phyloP scores from a whole-genome alignment of 2,797 vertebrate species.

The Bradypodion pumilum region DNA sequence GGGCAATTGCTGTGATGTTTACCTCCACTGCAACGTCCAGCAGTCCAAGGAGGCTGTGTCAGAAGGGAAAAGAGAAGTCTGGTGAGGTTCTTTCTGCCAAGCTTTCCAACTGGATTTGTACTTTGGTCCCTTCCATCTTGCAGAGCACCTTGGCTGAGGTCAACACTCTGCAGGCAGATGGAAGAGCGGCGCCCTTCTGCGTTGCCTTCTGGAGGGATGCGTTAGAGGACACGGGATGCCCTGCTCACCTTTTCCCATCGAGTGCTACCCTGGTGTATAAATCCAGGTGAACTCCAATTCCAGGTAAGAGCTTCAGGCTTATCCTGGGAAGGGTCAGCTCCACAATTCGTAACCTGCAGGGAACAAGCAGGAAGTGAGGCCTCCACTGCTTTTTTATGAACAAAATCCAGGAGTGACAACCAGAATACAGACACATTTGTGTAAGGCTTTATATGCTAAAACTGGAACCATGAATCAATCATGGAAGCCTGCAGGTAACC shows the following conservation, averaged over 20 bases:
- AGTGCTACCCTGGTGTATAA: conserved; percentile 65
- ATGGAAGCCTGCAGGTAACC: too few species aligned
- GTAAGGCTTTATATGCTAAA: too few species aligned
- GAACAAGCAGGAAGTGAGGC: neutral
- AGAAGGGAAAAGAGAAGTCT: fast-evolving
- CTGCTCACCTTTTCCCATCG: conserved; percentile 47
- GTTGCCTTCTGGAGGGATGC: too few species aligned
- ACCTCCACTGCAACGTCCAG: conserved; percentile 69
- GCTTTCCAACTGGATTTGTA: neutral
- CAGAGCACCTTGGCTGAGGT: too few species aligned
- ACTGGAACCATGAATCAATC: too few species aligned
- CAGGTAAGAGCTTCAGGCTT: conserved; percentile 67
- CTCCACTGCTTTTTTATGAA: neutral
- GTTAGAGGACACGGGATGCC: too few species aligned
- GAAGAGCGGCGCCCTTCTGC: too few species aligned
- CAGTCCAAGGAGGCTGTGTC: conserved; percentile 67
- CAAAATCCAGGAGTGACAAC: too few species aligned
- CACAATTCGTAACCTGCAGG: conserved; percentile 60
- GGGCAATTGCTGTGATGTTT: conserved; percentile 67
- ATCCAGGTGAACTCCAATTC: conserved; percentile 51
- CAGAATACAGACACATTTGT: too few species aligned
- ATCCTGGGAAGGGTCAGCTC: conserved; percentile 67
- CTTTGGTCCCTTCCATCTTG: neutral
- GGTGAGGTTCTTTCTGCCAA: too few species aligned
- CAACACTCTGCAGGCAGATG: too few species aligned